Base-by-base conservation (phyloP, 2,888 invertebrate genomes). In the Psococerastis gibbosa region DNA sequence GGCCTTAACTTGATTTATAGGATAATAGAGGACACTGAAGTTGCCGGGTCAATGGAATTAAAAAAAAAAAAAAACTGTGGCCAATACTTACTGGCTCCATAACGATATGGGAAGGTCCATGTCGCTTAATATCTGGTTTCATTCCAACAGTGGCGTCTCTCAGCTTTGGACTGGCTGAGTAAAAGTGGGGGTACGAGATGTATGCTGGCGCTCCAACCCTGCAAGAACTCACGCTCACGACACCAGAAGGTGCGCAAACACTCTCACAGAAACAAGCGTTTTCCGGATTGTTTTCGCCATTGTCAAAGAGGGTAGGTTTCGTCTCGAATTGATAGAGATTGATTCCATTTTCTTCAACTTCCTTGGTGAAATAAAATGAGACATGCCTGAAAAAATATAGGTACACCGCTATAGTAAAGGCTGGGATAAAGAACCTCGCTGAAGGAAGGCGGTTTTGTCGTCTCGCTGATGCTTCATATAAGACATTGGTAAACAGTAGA, bases 171-270 rank as follows among this genome's bases (percentile, higher is more conserved):
- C 85, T 87, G 0, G 72, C 88, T 52, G 76, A 69, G 55, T 76
- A 68, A 60, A 84, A 89, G 62, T 89, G 87, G 0, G 91, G 91
- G 51, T 82, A 70, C 1, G 87, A 82, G 50, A 84, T 70, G 57
- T 82, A 84, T 0, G 80, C 76, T 0, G 91, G 89, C 0, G 85
- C 78, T 4, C 80, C 83, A 54, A 67, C 79, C 43, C 82, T 71
- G 52, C 84, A 85, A 1, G 77, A 64, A 0, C 81, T 79, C n/a
- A 82, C 71, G 60, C 84, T 82, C 60, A 83, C 67, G 22, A 76
- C 68, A 1, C 85, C 85, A 2, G 72, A 69, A 47, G 81, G 81
- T 13, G 68, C 65, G 56, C 83, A 83, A 44, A 73, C 68, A 1
- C 78, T 81, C 44, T 70, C 69, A n/a, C 79, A 80, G 58, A 69